Percentiles rank a stretch among this genome's conserved stretches.
Evolutionary conservation across 2,888 invertebrate genomes (phyloP).

Genomic region (Athalia circularis): DNA sequence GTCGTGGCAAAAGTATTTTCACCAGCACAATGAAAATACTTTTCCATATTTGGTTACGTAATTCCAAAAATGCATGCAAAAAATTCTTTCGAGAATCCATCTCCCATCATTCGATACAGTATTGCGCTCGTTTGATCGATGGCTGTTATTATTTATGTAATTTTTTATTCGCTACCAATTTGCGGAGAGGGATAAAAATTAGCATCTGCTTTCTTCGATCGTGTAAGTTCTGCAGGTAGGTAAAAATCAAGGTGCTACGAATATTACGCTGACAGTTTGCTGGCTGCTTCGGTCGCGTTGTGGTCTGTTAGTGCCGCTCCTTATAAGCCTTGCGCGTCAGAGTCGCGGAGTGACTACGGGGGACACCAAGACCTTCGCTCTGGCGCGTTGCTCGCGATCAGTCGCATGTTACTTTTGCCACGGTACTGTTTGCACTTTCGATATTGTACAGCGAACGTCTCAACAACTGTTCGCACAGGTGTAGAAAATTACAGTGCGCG

Average conservation of each 20-base stretch:
- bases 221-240: conserved; percentile 1
- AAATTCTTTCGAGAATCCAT: too few relatives aligned
- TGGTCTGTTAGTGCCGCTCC: conserved; percentile 35
- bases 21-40: too few relatives aligned
- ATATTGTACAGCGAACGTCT: background rate
- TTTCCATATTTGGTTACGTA: too few relatives aligned
- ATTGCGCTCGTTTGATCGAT: too few relatives aligned
- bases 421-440: conserved; percentile 32
- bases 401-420: conserved; percentile 38
- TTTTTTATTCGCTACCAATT: too few relatives aligned
- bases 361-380: conserved; percentile 10
- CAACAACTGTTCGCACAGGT: background rate
- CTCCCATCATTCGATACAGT: too few relatives aligned
- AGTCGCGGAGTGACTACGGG: conserved; percentile 27
- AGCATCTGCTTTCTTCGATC: too few relatives aligned
- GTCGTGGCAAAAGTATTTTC: background rate
- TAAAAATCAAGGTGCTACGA: conserved; percentile 1
- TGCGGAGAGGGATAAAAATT: too few relatives aligned
- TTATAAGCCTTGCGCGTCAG: conserved; percentile 35
- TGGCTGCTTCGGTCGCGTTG: conserved; percentile 5
- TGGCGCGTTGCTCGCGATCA: conserved; percentile 23
- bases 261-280: conserved; percentile 12
- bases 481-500: background rate
- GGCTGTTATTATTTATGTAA: too few relatives aligned
- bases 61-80: too few relatives aligned